These are phyloP conservation scores for Trididemnum nubilum DNA, from an alignment of 23 tunicate genomes.

Conservation along the genomic window DNA sequence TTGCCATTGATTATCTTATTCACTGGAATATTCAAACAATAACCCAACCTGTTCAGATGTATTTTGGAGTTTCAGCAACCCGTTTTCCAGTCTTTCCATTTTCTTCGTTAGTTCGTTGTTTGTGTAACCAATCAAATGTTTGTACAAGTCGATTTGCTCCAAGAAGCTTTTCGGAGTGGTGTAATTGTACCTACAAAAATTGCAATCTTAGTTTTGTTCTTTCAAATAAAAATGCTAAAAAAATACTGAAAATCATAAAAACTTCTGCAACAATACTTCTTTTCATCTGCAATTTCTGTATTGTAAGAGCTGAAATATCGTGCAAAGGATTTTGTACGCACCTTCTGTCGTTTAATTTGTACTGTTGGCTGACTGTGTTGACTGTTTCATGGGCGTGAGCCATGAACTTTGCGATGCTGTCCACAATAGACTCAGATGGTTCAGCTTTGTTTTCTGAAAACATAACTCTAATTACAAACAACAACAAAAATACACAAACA, in stretches of 20 bases:
- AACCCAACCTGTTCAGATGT: conserved; percentile 83
- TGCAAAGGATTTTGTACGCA: too few relatives aligned
- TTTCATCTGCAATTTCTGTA: too few relatives aligned
- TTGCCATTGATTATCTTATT: too few relatives aligned
- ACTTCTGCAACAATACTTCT: neutral
- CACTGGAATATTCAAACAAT: too few relatives aligned
- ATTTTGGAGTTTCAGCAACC: conserved; percentile 70
- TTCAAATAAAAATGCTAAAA: neutral
- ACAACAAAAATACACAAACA: too few relatives aligned
- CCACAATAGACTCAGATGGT: conserved; percentile 45
- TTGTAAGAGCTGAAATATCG: too few relatives aligned
- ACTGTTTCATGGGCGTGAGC: conserved; percentile 81
- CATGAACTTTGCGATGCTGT: conserved; percentile 86
- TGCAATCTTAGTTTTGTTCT: too few relatives aligned
- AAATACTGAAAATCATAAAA: neutral
- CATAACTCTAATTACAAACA: too few relatives aligned
- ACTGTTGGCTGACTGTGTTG: conserved; percentile 61
- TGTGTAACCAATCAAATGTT: conserved; percentile 67
- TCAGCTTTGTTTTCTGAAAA: conserved; percentile 1
- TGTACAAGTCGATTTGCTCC: conserved; percentile 87
- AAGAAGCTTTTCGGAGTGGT: conserved; percentile 92
- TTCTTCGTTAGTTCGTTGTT: conserved; percentile 64
- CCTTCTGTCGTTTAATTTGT: conserved; percentile 79
- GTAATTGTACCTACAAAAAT: conserved; percentile 69
- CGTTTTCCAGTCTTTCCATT: conserved; percentile 91